Evolutionary conservation across 1,140 invertebrate species (phyloP), one percentile per base, ranked within the genome.

Genomic region (Papilio aristodemus): DNA sequence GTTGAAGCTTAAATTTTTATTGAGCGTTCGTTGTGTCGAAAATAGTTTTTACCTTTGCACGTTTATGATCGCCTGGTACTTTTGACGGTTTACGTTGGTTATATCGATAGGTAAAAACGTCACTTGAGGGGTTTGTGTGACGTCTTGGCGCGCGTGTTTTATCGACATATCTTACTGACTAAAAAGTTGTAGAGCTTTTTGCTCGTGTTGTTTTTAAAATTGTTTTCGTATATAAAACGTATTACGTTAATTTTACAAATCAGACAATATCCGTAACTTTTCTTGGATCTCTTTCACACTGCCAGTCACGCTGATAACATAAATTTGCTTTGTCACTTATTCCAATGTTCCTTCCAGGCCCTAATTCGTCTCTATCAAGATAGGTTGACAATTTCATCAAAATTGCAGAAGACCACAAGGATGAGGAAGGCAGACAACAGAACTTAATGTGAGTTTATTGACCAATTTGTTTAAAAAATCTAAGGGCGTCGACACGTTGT

Each of bases 1-100:
- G 77, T 84, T 85, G 78, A 84, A 84, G 84, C 83, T 87, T 88
- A 88, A 84, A 77, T 88, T 91, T 89, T 91, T 91, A 89, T 87
- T 80, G 76, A 83, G 76, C 71, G 78, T 84, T 87, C 71, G 78
- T 77, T 72, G 17, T 85, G 78, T 80, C 85, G 77, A 85, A 88
- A 88, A 64, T 81, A 85, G 83, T 84, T 76, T 84, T 76, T 75
- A 85, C 80, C 82, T 84, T 85, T 73, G 80, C 71, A 73, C 37
- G 63, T 69, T 81, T 88, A 88, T 91, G 87, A 25, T 78, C 64
- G 73, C 89, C 87, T 91, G 77, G 89, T 91, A 90, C 69, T 80
- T 86, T 88, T 83, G 87, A 90, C 81, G 84, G 82, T 85, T 78
- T 81, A 86, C 86, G 87, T 88, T 86, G 79, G 78, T 76, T 86